phyloP scores from a whole-genome alignment of 2,113 vertebrate species.

The Zonotrichia leucophrys region DNA sequence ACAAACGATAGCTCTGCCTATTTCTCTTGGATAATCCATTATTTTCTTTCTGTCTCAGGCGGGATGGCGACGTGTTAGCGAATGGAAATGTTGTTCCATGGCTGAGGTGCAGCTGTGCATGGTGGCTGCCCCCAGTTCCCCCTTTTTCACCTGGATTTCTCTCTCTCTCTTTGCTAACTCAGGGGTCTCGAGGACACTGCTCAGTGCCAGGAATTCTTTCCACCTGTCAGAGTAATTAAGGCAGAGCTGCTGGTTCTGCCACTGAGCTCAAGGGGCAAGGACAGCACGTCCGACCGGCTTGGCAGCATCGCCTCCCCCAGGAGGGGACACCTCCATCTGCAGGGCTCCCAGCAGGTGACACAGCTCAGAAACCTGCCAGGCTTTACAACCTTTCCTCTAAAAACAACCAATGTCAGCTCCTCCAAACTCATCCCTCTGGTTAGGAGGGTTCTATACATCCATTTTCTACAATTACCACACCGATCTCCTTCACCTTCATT shows the following conservation, averaged over 20 bases:
- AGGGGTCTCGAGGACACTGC: background rate
- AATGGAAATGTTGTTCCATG: background rate
- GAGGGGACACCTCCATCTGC: rapidly evolving
- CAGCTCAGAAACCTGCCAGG: background rate
- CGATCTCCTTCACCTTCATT: background rate
- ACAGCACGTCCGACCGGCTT: background rate
- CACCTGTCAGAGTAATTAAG: background rate
- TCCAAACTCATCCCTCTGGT: background rate
- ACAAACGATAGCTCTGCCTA: background rate
- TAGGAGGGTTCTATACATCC: rapidly evolving
- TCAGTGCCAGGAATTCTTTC: background rate
- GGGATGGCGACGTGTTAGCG: background rate
- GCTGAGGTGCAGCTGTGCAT: background rate
- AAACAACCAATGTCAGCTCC: background rate
- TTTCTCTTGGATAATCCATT: slow-evolving; percentile 30
- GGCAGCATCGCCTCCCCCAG: background rate
- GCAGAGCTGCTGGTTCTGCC: background rate
- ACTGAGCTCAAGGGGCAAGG: background rate
- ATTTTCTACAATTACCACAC: background rate
- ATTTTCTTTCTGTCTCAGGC: slow-evolving; percentile 34
- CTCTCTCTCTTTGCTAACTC: background rate
- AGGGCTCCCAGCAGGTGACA: background rate
- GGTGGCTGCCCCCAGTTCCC: background rate
- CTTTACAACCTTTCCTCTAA: background rate
- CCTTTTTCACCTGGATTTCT: background rate